These are phyloP conservation scores for Furnarius figulus DNA, from an alignment of 2,113 vertebrate species.

Conservation along the genomic window DNA sequence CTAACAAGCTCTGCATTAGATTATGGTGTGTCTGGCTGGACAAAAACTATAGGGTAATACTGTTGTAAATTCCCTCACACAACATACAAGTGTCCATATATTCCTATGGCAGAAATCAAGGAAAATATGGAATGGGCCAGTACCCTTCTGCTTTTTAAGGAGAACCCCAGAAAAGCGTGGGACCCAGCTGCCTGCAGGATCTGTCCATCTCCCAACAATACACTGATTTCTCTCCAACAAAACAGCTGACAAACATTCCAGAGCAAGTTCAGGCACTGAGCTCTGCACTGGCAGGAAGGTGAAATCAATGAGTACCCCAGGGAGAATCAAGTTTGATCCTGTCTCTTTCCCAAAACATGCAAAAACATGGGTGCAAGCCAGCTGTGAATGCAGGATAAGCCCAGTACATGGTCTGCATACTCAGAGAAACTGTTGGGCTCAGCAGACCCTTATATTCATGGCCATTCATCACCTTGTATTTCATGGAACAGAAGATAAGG, in stretches of 20 bases:
- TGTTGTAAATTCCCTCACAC: background rate
- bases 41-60: background rate
- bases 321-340: conserved; percentile 42
- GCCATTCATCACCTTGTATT: background rate
- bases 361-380: background rate
- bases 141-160: background rate
- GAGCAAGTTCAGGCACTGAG: background rate
- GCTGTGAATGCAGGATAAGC: background rate
- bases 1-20: background rate
- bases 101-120: background rate
- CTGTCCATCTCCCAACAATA: background rate
- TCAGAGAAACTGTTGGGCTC: background rate
- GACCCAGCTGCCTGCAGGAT: background rate
- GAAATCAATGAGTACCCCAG: conserved; percentile 39
- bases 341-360: background rate
- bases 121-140: background rate
- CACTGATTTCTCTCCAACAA: background rate
- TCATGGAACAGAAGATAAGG: background rate
- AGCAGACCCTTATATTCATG: background rate
- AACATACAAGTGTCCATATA: background rate
- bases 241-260: conserved; percentile 43
- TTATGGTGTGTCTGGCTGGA: background rate
- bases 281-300: background rate
- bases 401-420: background rate
- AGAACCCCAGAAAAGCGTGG: background rate